Base-by-base conservation (phyloP, 2,888 invertebrate species). In the Halocaridina rubra region DNA sequence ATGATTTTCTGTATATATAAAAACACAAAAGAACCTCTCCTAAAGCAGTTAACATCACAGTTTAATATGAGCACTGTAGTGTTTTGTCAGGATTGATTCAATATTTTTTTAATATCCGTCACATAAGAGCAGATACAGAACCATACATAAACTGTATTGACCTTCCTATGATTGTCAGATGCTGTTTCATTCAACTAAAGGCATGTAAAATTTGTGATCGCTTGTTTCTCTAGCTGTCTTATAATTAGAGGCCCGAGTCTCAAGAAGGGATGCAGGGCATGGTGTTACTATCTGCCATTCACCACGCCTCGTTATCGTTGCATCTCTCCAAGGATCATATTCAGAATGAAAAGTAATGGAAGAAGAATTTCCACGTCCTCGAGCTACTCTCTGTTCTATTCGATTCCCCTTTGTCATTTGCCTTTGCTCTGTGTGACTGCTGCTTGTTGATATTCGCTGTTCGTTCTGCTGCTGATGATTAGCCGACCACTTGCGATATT, bases 301-400 rank as follows among this genome's bases (percentile, higher is more conserved):
- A 24, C 87, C 87, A 5, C 85, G 79, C 7, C 87, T 79, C 2
- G 87, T 87, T 53, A 87, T 85, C 27, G 87, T 87, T n/a, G 87
- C 87, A 30, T 87, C 87, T 19, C 80, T 33, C 87, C 87, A 87
- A 7, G 87, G 87, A 33, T 87, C 87, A 24, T 87, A 80, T 46
- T 87, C 87, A 22, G 87, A 87, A 59, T 87, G 87, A 78, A 87
- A 87, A 29, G 87, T 87, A 33, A 87, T 87, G 24, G 87, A 87
- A 33, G 87, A 87, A 19, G 87, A 59, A 71, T 85, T 86, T 13
- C 80, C 78, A 19, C 78, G 69, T 16, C 85, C 77, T 61, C 75
- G 33, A 3, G 39, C 30, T 19, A 78, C 80, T 27, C 87, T 46
- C 80, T 84, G 78, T 32, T 85, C 85, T 3, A 71, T 57, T 19